Conservation (phyloP, 2,113 vertebrate genomes). For the Indicator maculatus region DNA sequence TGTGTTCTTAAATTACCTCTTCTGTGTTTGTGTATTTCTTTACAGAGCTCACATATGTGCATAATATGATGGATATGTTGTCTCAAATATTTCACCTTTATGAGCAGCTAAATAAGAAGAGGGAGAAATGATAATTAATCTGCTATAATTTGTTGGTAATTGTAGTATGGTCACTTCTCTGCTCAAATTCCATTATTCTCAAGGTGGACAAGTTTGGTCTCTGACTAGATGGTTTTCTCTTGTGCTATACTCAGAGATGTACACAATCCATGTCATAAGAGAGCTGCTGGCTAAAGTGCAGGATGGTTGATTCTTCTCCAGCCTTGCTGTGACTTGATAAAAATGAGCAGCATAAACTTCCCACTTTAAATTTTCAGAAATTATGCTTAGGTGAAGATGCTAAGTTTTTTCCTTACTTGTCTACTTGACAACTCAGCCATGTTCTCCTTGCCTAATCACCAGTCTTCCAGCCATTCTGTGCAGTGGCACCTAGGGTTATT, state of each 20-base stretch:
- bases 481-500: neutral
- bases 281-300: neutral
- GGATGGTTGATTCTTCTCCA: neutral
- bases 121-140: neutral
- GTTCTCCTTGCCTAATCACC: neutral
- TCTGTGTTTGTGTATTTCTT: conserved; percentile 46
- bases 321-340: neutral
- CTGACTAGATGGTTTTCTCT: conserved; percentile 48
- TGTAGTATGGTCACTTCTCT: neutral
- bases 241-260: neutral
- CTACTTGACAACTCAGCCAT: neutral
- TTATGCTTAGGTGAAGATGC: neutral
- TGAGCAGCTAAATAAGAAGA: neutral
- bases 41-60: conserved; percentile 11
- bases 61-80: conserved; percentile 8
- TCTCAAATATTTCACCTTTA: conserved; percentile 5
- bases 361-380: neutral
- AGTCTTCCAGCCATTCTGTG: neutral
- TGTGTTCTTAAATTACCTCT: conserved; percentile 7
- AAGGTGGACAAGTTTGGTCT: conserved; percentile 70
- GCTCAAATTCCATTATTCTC: neutral
- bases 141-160: neutral
- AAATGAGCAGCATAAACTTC: conserved; percentile 8
- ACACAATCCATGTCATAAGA: neutral
- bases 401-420: neutral